Conservation (phyloP, 2,888 invertebrate genomes). For the Dasysyrphus albostriatus region DNA sequence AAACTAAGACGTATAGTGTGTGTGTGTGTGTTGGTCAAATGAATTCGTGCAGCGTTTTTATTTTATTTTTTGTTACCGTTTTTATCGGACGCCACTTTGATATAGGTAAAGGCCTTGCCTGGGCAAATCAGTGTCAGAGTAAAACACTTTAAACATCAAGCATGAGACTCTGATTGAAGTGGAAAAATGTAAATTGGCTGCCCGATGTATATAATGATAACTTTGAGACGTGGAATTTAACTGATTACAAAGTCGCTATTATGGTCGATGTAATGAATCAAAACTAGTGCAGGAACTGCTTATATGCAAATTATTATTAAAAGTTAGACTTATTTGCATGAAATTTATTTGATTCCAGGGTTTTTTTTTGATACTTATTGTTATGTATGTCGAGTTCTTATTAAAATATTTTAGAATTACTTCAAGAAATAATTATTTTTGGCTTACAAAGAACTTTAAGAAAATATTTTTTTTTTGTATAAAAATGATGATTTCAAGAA, state of each 20-base stretch:
- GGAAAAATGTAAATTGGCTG: slow-evolving; percentile 75
- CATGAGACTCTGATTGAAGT: slow-evolving; percentile 72
- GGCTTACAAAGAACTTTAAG: too few species aligned
- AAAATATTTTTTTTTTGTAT: too few species aligned
- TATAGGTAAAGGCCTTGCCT: slow-evolving; percentile 49
- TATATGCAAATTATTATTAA: slow-evolving; percentile 69
- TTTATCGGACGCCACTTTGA: slow-evolving; percentile 71
- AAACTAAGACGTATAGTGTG: neutral
- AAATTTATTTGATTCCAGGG: neutral
- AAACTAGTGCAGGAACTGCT: slow-evolving; percentile 38
- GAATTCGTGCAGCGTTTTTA: slow-evolving; percentile 49
- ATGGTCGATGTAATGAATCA: slow-evolving; percentile 46
- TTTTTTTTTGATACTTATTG: too few species aligned
- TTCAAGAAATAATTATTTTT: too few species aligned
- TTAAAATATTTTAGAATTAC: too few species aligned
- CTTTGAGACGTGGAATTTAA: slow-evolving; percentile 68
- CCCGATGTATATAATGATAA: slow-evolving; percentile 67
- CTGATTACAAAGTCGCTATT: slow-evolving; percentile 50
- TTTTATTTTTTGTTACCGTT: slow-evolving; percentile 62
- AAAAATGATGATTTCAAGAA: too few species aligned
- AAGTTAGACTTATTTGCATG: slow-evolving; percentile 1
- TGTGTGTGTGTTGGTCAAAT: slow-evolving; percentile 37
- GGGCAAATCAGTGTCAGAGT: slow-evolving; percentile 73
- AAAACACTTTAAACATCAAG: slow-evolving; percentile 74
- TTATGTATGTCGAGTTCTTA: too few species aligned